Base-by-base conservation (phyloP, 2,113 vertebrate species). In the Muscicapa adusta region DNA sequence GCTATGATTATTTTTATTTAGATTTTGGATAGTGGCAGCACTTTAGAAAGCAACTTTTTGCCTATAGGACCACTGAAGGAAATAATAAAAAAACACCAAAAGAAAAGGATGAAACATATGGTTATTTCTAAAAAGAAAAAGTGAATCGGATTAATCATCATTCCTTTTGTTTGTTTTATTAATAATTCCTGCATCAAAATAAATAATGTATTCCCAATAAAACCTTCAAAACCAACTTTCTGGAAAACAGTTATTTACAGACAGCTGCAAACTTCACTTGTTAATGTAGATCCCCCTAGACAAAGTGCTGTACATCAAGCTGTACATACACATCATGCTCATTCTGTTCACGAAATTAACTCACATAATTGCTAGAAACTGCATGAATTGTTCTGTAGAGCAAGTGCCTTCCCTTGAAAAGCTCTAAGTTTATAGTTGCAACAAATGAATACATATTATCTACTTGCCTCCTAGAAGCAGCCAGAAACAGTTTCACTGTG, bases 361-460 rank as follows among this genome's bases (percentile, higher is more conserved):
- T 82, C 17, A 34, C 6, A 7, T 34, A 61, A 38, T 65, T 65
- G 31, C 70, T 61, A 42, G 8, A 38, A 82, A 60, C 28, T 10
- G 4, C 24, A 88, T 51, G 42, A 63, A 33, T 51, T 67, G 26
- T 36, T 90, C 33, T 5, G 9, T 10, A 28, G 1, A 90, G n/a
- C 12, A 65, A 62, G 14, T 5, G 8, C 45, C 74, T 79, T 61
- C 47, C 11, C 29, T 50, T 43, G 58, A 86, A 73, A 66, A 8
- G 0, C 0, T 0, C 0, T 4, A 66, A n/a, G 12, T 79, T 85
- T 54, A 47, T 15, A 50, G 23, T 11, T 84, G 25, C 42, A 82
- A 76, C 22, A 61, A 85, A 76, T 18, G 2, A 78, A 82, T 25
- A 74, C 4, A 3, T 63, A 65, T 57, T 76, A 66, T 38, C n/a